Evolutionary conservation across 2,113 vertebrate species (phyloP).

Genomic region (Taurulus bubalis): DNA sequence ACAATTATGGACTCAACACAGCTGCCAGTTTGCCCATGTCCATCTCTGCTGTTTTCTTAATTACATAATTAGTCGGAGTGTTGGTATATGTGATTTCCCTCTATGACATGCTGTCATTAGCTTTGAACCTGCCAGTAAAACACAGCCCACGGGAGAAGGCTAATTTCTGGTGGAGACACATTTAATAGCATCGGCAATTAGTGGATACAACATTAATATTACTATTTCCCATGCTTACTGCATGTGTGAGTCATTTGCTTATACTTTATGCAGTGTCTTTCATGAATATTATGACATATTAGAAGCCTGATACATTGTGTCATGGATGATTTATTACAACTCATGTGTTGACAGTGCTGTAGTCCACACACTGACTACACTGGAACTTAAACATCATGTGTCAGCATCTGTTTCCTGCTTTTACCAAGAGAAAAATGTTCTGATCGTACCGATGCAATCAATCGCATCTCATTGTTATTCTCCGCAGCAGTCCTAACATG

Average conservation of each 20-base stretch:
- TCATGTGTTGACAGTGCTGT: not conserved
- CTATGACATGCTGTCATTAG: conserved; percentile 70
- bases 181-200: conserved; percentile 72
- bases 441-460: not conserved
- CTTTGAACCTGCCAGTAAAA: conserved; percentile 66
- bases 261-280: not conserved
- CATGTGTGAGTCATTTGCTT: conserved; percentile 19
- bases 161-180: conserved; percentile 48
- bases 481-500: not conserved
- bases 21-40: conserved; percentile 48
- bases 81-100: conserved; percentile 60
- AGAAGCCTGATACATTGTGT: not conserved
- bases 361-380: not conserved
- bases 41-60: conserved; percentile 64
- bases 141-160: conserved; percentile 35
- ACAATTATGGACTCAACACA: conserved; percentile 59
- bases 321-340: not conserved
- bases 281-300: not conserved
- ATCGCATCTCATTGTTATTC: not conserved
- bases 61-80: conserved; percentile 72
- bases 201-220: conserved; percentile 33
- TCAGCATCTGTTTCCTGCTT: not conserved
- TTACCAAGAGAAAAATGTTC: not conserved
- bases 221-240: conserved; percentile 40
- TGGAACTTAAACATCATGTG: not conserved